Base-by-base conservation (phyloP, 2,797 vertebrate genomes). In the Bufotes viridis region DNA sequence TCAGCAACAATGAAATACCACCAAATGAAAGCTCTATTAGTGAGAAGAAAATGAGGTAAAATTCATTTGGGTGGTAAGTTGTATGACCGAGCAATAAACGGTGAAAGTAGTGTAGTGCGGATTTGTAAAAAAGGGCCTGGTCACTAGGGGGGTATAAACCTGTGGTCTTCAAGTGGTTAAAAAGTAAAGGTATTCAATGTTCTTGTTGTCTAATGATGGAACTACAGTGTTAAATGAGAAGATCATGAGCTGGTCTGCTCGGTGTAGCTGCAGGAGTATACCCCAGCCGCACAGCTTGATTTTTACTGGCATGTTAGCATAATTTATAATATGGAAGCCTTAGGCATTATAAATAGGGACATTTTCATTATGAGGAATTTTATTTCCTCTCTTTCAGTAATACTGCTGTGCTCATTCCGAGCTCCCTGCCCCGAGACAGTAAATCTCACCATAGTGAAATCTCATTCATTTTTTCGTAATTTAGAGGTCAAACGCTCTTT, bases 311-410 rank as follows among this genome's bases (percentile, higher is more conserved):
- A 78, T 55, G 22, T 78, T 78, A 24, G 75, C 75, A 78, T 78
- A 55, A 78, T 78, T 78, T 78, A 78, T 78, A 78, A 78, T 78
- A 53, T 78, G 22, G 75, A 55, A 53, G 75, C 75, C 75, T 55
- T 55, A 53, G 75, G 75, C 75, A 55, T 55, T 78, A 53, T 78
- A 78, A 76, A 78, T 78, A 55, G 75, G 75, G 55, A 78, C 75
- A 78, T 78, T 78, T 78, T 51, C 75, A 78, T 78, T 55, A 24
- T 78, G 75, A 55, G 75, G 75, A 55, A 53, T 78, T 55, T 78
- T 55, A 53, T 53, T 76, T 22, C 12, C 74, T 76, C 74, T 76
- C 74, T 53, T n/a, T 76, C 74, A 76, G 13, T 76, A 53, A 76
- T 51, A 51, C 49, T 76, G 49, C 74, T 76, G 42, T 76, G 69